Base-by-base conservation (phyloP, 2,888 invertebrate genomes). In the Cepaea hortensis region DNA sequence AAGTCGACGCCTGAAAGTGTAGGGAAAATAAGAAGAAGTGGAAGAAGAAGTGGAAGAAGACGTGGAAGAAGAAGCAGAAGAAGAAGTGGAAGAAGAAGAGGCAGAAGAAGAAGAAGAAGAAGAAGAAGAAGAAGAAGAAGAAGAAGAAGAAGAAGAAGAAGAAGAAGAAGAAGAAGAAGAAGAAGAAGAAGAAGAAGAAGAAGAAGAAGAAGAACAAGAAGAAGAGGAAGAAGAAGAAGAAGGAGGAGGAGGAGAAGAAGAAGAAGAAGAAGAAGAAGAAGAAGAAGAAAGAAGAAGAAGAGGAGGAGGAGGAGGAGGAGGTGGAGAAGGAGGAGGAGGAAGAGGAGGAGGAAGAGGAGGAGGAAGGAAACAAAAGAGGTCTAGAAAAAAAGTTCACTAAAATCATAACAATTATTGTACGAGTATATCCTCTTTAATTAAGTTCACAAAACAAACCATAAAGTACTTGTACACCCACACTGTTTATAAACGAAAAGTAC, bases 61-160 rank as follows among this genome's bases (percentile, higher is more conserved):
- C 0, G 35, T 35, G 35, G 1, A 35, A 35, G 35, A 35, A 35
- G 35, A 35, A 35, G 35, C 0, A 35, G n/a, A 18, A 18, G 50
- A 55, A 35, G 68, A 23, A 61, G 15, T 3, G 1, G n/a, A 18
- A 50, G 18, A 23, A 50, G 13, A 50, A 11, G 72, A 68, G 9
- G 18, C 7, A 72, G 46, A 82, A 35, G 62, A 11, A 81, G 15
- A 46, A n/a, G 48, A 23, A 50, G 23, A 61, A 11, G 48, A 55
- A 55, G 79, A 79, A 50, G 55, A 23, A 75, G 50, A 61, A 23
- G 55, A 61, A 81, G 46, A 65, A 35, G 62, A 61, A 81, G 81
- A 46, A 55, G 35, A n/a, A 68, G 6, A 61, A 35, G 15, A 70
- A 70, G 50, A 65, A 46, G 65, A 50, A 48, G 13, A 46, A 23